Evolutionary conservation across 2,888 invertebrate species (phyloP).

Genomic region (Horisme vitalbata): DNA sequence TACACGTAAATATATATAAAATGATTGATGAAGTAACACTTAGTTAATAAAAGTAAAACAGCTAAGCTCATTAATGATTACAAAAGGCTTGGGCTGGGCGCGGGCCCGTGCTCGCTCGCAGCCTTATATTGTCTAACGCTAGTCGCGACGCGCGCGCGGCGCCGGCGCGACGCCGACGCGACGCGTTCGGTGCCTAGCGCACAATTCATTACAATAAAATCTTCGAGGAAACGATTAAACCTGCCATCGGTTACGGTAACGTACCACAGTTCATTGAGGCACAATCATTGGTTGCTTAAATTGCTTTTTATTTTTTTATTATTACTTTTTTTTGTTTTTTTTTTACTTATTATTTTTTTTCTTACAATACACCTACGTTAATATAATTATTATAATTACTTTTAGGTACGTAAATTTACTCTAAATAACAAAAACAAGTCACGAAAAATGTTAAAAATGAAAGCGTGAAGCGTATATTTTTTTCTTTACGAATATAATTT

Average conservation of each 20-base stretch:
- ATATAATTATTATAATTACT: conserved; percentile 81
- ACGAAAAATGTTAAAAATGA: conserved; percentile 79
- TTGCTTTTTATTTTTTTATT: conserved; percentile 70
- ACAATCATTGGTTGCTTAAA: conserved; percentile 83
- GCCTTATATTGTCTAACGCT: conserved; percentile 66
- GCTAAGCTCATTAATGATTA: conserved; percentile 83
- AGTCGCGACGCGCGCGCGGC: conserved; percentile 30
- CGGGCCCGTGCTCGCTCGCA: conserved; percentile 55
- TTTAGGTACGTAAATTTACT: conserved; percentile 82
- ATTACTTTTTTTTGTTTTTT: conserved; percentile 52
- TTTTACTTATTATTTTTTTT: conserved; percentile 53
- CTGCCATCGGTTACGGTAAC: conserved; percentile 81
- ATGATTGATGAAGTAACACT: conserved; percentile 82
- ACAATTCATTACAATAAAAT: conserved; percentile 65
- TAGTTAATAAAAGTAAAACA: conserved; percentile 80
- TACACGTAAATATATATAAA: conserved; percentile 78
- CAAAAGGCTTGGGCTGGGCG: conserved; percentile 73
- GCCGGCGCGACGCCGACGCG: too few relatives aligned
- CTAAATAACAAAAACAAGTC: conserved; percentile 83
- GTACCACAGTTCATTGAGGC: conserved; percentile 83
- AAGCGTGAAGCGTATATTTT: conserved; percentile 80
- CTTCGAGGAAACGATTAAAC: conserved; percentile 73
- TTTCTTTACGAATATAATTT: conserved; percentile 79
- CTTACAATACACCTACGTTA: conserved; percentile 66
- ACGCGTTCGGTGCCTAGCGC: conserved; percentile 48